These are phyloP conservation scores for Premnoplex brunnescens DNA, from an alignment of 2,797 vertebrate species.

Conservation along the genomic window DNA sequence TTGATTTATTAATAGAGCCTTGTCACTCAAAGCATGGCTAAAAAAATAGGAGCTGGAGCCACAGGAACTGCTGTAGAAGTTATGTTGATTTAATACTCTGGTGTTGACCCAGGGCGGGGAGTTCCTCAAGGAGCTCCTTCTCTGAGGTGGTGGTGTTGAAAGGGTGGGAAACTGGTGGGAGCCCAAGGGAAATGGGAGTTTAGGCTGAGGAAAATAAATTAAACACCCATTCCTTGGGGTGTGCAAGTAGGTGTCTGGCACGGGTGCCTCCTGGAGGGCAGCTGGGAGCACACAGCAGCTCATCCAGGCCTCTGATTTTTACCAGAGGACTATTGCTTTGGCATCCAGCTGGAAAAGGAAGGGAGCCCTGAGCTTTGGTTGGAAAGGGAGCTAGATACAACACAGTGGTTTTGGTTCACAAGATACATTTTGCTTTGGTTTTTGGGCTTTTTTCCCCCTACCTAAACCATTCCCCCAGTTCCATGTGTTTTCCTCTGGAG, in stretches of 20 bases:
- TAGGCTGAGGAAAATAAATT: background rate
- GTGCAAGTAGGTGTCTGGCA: background rate
- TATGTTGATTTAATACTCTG: background rate
- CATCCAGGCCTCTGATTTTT: background rate
- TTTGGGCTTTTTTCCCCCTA: accelerated
- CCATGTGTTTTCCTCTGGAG: background rate
- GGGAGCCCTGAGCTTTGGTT: background rate
- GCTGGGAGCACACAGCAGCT: background rate
- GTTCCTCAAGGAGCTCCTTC: background rate
- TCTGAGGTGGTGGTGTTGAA: accelerated
- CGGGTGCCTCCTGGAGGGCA: background rate
- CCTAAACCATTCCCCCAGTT: background rate
- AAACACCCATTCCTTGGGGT: background rate
- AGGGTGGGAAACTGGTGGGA: background rate
- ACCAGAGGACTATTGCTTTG: background rate
- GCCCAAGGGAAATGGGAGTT: background rate
- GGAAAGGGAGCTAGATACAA: background rate
- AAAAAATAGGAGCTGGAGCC: background rate
- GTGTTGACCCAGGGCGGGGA: background rate
- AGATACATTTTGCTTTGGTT: background rate
- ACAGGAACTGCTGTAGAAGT: background rate
- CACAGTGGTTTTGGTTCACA: background rate
- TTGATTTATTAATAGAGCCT: background rate
- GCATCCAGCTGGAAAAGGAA: background rate
- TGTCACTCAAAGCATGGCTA: background rate